Evolutionary conservation across 1,140 invertebrate species (phyloP).

Genomic region (Melanaphis sacchari): DNA sequence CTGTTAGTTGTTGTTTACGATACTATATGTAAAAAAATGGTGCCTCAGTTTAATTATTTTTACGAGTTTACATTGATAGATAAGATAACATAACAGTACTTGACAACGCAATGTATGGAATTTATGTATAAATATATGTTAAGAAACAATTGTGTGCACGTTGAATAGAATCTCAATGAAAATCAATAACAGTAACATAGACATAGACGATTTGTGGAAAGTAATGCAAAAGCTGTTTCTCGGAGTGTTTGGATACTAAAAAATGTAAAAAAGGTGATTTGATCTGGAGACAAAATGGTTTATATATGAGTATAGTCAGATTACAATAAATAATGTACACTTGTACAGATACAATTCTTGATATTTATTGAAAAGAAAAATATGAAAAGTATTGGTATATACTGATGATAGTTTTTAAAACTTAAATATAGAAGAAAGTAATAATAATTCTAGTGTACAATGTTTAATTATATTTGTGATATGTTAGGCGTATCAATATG

Average conservation of each 20-base stretch:
- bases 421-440: not conserved
- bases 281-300: not conserved
- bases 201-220: not conserved
- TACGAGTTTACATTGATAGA: conserved; percentile 24
- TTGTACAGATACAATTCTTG: not conserved
- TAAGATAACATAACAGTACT: conserved; percentile 35
- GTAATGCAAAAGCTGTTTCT: not conserved
- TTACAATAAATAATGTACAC: not conserved
- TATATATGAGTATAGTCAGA: not conserved
- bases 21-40: not conserved
- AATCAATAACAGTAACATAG: not conserved
- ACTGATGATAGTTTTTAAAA: not conserved
- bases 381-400: not conserved
- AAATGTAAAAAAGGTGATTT: not conserved
- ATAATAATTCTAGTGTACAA: not conserved
- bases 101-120: not conserved
- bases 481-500: not conserved
- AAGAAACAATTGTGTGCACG: not conserved
- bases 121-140: not conserved
- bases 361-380: not conserved
- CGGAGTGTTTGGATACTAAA: not conserved
- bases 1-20: conserved; percentile 1
- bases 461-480: not conserved
- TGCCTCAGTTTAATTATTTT: not conserved
- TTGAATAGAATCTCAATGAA: not conserved